Conservation (phyloP, 1,140 invertebrate species). For the Drosophila virilis region DNA sequence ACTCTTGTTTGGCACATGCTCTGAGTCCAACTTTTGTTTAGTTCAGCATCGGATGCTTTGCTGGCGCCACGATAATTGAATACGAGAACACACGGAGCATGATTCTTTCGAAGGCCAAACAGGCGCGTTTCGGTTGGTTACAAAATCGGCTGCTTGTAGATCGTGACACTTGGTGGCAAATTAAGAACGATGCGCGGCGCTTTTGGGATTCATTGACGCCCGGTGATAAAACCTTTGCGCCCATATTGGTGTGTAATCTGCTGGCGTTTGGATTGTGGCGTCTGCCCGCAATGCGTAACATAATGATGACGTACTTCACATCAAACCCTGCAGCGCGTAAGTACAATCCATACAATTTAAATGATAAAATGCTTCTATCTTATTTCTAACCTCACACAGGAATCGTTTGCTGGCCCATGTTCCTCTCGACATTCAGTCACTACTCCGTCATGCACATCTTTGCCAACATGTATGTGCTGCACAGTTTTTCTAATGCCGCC, state of each 20-base stretch:
- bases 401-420: slow-evolving; percentile 92
- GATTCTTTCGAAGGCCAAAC: slow-evolving; percentile 86
- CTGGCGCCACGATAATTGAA: slow-evolving; percentile 92
- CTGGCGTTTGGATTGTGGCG: slow-evolving; percentile 94
- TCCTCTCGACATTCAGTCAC: slow-evolving; percentile 97
- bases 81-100: slow-evolving; percentile 92
- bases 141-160: slow-evolving; percentile 53
- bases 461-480: slow-evolving; percentile 98
- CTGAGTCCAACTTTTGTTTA: slow-evolving; percentile 31
- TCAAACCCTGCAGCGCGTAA: slow-evolving; percentile 91
- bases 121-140: slow-evolving; percentile 84
- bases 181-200: slow-evolving; percentile 84
- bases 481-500: slow-evolving; percentile 90
- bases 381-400: slow-evolving; percentile 83
- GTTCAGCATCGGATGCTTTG: slow-evolving; percentile 90
- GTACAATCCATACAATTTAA: slow-evolving; percentile 41
- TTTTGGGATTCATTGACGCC: slow-evolving; percentile 91
- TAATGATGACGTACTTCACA: slow-evolving; percentile 94
- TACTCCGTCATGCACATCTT: slow-evolving; percentile 93
- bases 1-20: background rate
- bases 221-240: slow-evolving; percentile 91
- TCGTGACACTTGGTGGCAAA: slow-evolving; percentile 50
- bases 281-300: slow-evolving; percentile 88
- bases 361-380: slow-evolving; percentile 5
- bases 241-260: slow-evolving; percentile 91